Evolutionary conservation across 2,888 invertebrate genomes (phyloP).

Genomic region (Aricia artaxerxes): DNA sequence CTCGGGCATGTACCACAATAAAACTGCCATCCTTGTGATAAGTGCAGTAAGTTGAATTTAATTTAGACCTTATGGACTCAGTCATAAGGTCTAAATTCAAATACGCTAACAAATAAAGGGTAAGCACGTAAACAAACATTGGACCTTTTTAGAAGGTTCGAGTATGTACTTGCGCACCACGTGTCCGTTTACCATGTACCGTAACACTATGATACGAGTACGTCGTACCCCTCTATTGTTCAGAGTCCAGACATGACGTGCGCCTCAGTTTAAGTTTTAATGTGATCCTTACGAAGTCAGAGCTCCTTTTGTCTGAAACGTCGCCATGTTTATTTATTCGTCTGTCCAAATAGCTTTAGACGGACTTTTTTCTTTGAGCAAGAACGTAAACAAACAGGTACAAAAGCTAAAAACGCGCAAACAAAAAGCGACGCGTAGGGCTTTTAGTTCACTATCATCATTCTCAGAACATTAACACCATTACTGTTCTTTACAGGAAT

Average conservation of each 20-base stretch:
- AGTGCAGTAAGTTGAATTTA: too few species aligned
- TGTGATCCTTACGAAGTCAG: slow-evolving; percentile 20
- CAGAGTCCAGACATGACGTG: background rate
- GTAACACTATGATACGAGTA: too few species aligned
- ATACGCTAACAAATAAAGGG: too few species aligned
- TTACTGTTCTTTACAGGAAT: background rate
- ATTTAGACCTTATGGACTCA: too few species aligned
- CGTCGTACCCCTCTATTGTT: slow-evolving; percentile 3
- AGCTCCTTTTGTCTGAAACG: slow-evolving; percentile 13
- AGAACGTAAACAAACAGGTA: slow-evolving; percentile 13
- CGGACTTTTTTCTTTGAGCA: background rate
- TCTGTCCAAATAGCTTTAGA: slow-evolving; percentile 17
- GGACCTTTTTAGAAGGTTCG: too few species aligned
- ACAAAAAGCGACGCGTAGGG: background rate
- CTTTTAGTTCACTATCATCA: background rate
- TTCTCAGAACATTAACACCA: background rate
- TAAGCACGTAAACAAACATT: too few species aligned
- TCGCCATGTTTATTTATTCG: slow-evolving; percentile 8
- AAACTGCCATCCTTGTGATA: too few species aligned
- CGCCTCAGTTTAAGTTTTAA: slow-evolving; percentile 14
- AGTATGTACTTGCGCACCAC: too few species aligned
- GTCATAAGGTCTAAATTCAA: too few species aligned
- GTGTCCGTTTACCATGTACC: too few species aligned
- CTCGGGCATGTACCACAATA: too few species aligned
- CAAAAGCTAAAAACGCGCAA: background rate